Conservation (phyloP, 2,797 vertebrate genomes). For the Glossophaga mutica region DNA sequence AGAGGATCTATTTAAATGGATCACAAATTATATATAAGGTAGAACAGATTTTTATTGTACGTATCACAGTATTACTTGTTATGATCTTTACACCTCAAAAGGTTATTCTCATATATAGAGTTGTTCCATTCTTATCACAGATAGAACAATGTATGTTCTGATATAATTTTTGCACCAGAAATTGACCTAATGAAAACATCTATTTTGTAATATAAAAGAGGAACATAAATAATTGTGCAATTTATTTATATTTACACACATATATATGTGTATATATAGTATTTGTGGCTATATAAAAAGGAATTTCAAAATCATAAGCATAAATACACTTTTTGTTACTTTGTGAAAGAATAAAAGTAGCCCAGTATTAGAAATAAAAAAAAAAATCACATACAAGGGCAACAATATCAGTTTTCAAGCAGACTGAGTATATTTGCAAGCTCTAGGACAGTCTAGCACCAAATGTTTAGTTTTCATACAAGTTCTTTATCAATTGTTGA, state of each 20-base stretch:
- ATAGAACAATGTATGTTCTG: not conserved
- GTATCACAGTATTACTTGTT: not conserved
- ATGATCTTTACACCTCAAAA: slow-evolving; percentile 13
- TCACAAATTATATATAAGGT: slow-evolving; percentile 18
- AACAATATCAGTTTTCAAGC: not conserved
- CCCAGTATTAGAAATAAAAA: not conserved
- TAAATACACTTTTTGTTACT: not conserved
- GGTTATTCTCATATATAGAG: not conserved
- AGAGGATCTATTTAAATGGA: slow-evolving; percentile 4
- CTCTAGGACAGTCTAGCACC: not conserved
- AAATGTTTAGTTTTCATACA: not conserved
- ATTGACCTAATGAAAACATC: not conserved
- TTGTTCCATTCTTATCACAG: not conserved
- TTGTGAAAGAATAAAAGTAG: not conserved
- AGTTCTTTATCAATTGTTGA: not conserved
- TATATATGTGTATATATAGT: not conserved
- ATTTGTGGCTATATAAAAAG: not conserved
- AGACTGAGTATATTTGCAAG: not conserved
- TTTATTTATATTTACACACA: not conserved
- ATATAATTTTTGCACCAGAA: not conserved
- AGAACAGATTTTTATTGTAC: not conserved
- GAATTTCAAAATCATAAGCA: not conserved
- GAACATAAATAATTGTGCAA: not conserved
- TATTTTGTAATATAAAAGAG: not conserved
- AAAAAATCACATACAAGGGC: not conserved